Evolutionary conservation across 2,888 invertebrate genomes (phyloP).

Genomic region (Imbricaverruca yamaguchii): DNA sequence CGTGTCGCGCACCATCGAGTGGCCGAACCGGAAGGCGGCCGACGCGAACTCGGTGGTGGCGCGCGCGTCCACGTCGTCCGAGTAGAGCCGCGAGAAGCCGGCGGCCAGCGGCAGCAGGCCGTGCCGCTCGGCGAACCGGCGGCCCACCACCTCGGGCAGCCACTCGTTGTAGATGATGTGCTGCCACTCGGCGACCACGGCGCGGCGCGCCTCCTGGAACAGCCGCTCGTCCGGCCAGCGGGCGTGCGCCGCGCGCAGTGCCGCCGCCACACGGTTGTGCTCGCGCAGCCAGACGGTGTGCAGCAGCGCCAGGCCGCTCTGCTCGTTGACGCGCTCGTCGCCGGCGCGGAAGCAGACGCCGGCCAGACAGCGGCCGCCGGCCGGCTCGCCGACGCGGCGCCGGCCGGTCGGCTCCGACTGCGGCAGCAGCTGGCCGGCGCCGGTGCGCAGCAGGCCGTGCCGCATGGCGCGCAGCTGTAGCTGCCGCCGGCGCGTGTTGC

Average conservation of each 20-base stretch:
- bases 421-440: slow-evolving; percentile 27
- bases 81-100: slow-evolving; percentile 47
- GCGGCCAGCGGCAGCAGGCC: slow-evolving; percentile 40
- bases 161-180: slow-evolving; percentile 51
- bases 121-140: slow-evolving; percentile 38
- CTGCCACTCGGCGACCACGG: slow-evolving; percentile 48
- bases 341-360: slow-evolving; percentile 36
- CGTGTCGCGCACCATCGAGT: slow-evolving; percentile 32
- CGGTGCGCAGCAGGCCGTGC: slow-evolving; percentile 48
- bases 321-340: slow-evolving; percentile 48
- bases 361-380: no score
- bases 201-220: slow-evolving; percentile 48
- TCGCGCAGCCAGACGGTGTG: slow-evolving; percentile 57
- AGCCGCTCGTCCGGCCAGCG: slow-evolving; percentile 48
- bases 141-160: slow-evolving; percentile 48
- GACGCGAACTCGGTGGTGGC: slow-evolving; percentile 48
- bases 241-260: slow-evolving; percentile 44
- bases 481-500: slow-evolving; percentile 58
- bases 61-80: slow-evolving; percentile 47
- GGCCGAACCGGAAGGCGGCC: slow-evolving; percentile 49
- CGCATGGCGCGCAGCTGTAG: slow-evolving; percentile 56
- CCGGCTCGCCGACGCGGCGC: slow-evolving; percentile 32
- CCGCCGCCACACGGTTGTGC: slow-evolving; percentile 46
- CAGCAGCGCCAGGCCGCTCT: slow-evolving; percentile 59
- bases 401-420: no score